Conservation (phyloP, 1,140 invertebrate species). For the Galleria mellonella region DNA sequence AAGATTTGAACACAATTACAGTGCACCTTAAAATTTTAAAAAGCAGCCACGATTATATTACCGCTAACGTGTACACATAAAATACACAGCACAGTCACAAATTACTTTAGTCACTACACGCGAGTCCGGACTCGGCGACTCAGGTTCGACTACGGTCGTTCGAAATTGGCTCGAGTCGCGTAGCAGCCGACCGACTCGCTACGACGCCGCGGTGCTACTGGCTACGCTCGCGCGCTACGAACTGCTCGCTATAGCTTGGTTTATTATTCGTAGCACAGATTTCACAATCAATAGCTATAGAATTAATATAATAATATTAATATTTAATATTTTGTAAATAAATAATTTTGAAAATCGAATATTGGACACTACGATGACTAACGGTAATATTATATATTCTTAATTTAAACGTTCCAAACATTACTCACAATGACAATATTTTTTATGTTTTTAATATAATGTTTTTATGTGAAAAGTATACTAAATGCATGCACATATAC, state of each 20-base stretch:
- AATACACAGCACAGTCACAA: conserved; percentile 37
- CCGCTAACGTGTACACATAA: background rate
- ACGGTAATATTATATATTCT: too few species aligned
- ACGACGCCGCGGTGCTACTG: conserved; percentile 55
- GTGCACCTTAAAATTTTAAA: conserved; percentile 17
- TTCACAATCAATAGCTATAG: conserved; percentile 46
- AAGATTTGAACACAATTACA: conserved; percentile 30
- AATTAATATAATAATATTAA: too few species aligned
- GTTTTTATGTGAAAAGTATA: too few species aligned
- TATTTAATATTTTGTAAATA: too few species aligned
- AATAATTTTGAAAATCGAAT: too few species aligned
- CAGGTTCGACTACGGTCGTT: background rate
- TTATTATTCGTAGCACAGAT: conserved; percentile 60
- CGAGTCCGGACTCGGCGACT: background rate
- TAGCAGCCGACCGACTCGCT: conserved; percentile 41
- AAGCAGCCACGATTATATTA: conserved; percentile 15
- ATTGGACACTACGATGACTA: too few species aligned
- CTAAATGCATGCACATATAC: too few species aligned
- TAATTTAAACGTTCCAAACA: too few species aligned
- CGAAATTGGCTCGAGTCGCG: conserved; percentile 8
- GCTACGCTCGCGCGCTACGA: conserved; percentile 48
- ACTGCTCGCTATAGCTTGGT: conserved; percentile 49
- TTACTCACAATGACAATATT: too few species aligned
- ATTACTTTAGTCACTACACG: conserved; percentile 2
- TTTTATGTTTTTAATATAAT: too few species aligned